These are phyloP conservation scores for Spondyliosoma cantharus DNA, from an alignment of 2,797 vertebrate genomes.

Conservation along the genomic window DNA sequence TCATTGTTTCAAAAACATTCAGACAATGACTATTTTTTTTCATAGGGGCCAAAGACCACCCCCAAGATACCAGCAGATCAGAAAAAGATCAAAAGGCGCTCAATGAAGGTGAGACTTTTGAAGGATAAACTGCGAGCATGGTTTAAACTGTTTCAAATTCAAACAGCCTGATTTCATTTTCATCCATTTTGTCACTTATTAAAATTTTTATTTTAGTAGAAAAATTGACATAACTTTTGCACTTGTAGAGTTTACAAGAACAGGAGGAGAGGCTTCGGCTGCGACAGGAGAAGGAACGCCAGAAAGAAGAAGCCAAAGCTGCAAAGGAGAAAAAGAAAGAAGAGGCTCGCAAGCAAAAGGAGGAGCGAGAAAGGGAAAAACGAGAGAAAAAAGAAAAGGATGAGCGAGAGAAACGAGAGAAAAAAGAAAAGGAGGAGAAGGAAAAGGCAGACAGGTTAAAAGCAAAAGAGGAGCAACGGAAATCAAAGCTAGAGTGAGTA, in stretches of 20 bases:
- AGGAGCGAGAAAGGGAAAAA: constrained; percentile 90
- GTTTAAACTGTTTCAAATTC: neutral
- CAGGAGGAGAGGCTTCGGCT: constrained; percentile 84
- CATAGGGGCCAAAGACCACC: constrained; percentile 75
- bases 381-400: constrained; percentile 91
- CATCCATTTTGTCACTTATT: neutral
- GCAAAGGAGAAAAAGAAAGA: constrained; percentile 90
- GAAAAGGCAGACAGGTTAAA: constrained; percentile 93
- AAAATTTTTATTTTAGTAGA: neutral
- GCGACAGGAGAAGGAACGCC: constrained; percentile 87
- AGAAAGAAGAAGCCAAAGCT: constrained; percentile 89
- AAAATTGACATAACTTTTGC: constrained; percentile 14
- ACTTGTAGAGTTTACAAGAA: constrained; percentile 75
- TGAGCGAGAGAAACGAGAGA: constrained; percentile 91
- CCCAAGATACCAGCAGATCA: constrained; percentile 70
- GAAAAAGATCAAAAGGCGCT: constrained; percentile 79
- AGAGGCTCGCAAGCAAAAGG: constrained; percentile 88
- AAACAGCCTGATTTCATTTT: neutral
- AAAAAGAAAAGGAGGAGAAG: constrained; percentile 92
- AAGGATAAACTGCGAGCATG: neutral
- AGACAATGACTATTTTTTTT: neutral
- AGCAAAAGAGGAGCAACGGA: constrained; percentile 93
- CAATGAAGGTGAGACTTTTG: constrained; percentile 78
- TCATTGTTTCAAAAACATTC: neutral
- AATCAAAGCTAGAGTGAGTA: constrained; percentile 94